A percentile compares a stretch with the other conserved stretches of the same genome.
These are phyloP conservation scores for Mustela lutreola DNA, from an alignment of 2,113 vertebrate species.

Conservation along the genomic window DNA sequence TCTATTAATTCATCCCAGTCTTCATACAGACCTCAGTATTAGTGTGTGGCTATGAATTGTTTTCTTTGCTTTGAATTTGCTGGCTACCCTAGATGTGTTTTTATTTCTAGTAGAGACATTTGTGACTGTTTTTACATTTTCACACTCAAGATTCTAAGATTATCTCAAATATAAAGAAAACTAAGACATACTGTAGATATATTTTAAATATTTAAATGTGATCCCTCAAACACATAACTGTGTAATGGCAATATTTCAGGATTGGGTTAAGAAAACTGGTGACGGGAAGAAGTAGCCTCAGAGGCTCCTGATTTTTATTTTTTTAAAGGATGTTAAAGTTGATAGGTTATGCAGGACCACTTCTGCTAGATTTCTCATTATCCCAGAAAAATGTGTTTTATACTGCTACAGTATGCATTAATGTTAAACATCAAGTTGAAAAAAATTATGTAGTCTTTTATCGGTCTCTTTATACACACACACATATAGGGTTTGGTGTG, in stretches of 20 bases:
- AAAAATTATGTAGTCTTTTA: conserved; percentile 88
- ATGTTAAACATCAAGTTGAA: conserved; percentile 90
- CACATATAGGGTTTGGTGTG: conserved; percentile 77
- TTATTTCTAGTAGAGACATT: conserved; percentile 87
- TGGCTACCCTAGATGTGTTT: conserved; percentile 84
- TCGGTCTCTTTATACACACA: conserved; percentile 80
- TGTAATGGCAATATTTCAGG: conserved; percentile 86
- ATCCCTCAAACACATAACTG: conserved; percentile 87
- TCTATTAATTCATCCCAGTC: conserved; percentile 76
- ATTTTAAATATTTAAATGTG: conserved; percentile 90
- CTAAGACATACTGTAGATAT: conserved; percentile 90
- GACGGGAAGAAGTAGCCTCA: conserved; percentile 85
- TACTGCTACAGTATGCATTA: conserved; percentile 90
- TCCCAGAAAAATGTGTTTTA: conserved; percentile 93
- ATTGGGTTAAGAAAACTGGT: conserved; percentile 87
- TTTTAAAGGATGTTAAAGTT: conserved; percentile 90
- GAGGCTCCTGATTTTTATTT: conserved; percentile 84
- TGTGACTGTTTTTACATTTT: conserved; percentile 91
- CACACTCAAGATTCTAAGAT: conserved; percentile 86
- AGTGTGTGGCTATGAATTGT: conserved; percentile 85
- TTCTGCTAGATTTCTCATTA: conserved; percentile 93
- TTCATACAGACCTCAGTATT: conserved; percentile 82
- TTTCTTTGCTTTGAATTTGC: conserved; percentile 88
- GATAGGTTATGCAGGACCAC: conserved; percentile 93
- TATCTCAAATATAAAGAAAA: conserved; percentile 87